phyloP scores from a whole-genome alignment of 2,888 invertebrate species.

The Diaprepes abbreviatus region DNA sequence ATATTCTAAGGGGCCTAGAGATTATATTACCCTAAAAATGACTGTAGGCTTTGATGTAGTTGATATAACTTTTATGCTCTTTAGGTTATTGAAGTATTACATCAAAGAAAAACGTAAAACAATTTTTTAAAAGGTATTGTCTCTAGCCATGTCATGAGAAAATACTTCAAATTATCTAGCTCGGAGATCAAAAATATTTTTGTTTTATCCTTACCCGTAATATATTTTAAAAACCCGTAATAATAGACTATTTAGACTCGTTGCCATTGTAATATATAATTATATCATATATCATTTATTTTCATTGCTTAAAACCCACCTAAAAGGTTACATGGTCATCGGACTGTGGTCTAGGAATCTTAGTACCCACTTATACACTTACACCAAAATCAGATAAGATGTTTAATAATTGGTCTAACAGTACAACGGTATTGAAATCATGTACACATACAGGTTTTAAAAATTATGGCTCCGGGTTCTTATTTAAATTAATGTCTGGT shows the following conservation, averaged over 20 bases:
- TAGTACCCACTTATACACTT: constrained; percentile 53
- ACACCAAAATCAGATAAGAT: constrained; percentile 59
- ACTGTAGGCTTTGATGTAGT: too few species aligned
- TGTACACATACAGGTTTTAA: constrained; percentile 43
- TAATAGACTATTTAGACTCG: constrained; percentile 48
- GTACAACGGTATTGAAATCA: constrained; percentile 52
- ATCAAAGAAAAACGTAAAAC: not conserved
- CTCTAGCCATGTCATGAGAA: constrained; percentile 37
- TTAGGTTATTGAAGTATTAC: too few species aligned
- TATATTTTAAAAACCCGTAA: constrained; percentile 46
- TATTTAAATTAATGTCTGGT: constrained; percentile 44
- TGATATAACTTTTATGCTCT: too few species aligned
- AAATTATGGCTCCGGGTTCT: constrained; percentile 42
- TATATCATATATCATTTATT: constrained; percentile 50
- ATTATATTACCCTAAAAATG: too few species aligned
- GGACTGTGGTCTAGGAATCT: constrained; percentile 44
- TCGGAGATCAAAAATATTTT: constrained; percentile 28
- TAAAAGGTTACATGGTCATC: constrained; percentile 47
- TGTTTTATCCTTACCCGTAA: constrained; percentile 39
- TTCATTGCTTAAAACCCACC: constrained; percentile 45
- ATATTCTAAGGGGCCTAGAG: too few species aligned
- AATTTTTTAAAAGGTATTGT: constrained; percentile 26
- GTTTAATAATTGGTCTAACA: constrained; percentile 61
- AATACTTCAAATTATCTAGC: constrained; percentile 33
- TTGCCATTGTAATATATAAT: constrained; percentile 48